phyloP scores from a whole-genome alignment of 2,888 invertebrate genomes.

The Belgica antarctica region DNA sequence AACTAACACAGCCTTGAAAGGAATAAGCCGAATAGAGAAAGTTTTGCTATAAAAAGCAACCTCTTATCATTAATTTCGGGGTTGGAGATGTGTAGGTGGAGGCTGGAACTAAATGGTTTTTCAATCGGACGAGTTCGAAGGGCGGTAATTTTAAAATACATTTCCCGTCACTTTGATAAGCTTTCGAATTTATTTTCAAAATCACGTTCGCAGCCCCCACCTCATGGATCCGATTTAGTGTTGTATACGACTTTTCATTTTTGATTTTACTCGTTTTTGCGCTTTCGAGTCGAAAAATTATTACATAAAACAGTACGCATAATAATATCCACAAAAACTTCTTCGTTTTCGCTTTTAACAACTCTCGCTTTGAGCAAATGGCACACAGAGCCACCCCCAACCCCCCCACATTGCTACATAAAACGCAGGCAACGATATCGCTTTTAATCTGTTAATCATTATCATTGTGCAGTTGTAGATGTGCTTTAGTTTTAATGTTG shows the following conservation, averaged over 20 bases:
- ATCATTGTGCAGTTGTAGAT: constrained; percentile 41
- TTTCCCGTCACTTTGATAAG: too few species aligned
- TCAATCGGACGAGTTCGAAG: neutral
- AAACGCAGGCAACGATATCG: constrained; percentile 16
- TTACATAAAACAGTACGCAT: constrained; percentile 21
- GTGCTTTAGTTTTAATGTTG: constrained; percentile 39
- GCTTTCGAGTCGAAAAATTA: neutral
- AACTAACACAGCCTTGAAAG: constrained; percentile 41
- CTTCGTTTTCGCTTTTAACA: neutral
- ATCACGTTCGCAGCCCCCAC: neutral
- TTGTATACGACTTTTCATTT: constrained; percentile 28
- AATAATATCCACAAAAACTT: constrained; percentile 22
- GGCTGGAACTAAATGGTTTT: constrained; percentile 1
- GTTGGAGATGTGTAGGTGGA: constrained; percentile 1
- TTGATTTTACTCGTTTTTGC: constrained; percentile 5
- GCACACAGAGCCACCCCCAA: neutral
- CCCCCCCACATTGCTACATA: too few species aligned
- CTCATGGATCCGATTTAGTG: neutral
- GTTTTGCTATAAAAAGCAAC: constrained; percentile 13
- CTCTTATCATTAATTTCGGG: constrained; percentile 15
- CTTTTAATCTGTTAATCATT: constrained; percentile 42
- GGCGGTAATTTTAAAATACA: neutral
- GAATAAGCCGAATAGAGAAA: neutral
- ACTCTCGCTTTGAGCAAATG: neutral
- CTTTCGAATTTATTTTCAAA: too few species aligned